These are phyloP conservation scores for Spodoptera frugiperda DNA, from an alignment of 1,140 invertebrate genomes.

Conservation along the genomic window DNA sequence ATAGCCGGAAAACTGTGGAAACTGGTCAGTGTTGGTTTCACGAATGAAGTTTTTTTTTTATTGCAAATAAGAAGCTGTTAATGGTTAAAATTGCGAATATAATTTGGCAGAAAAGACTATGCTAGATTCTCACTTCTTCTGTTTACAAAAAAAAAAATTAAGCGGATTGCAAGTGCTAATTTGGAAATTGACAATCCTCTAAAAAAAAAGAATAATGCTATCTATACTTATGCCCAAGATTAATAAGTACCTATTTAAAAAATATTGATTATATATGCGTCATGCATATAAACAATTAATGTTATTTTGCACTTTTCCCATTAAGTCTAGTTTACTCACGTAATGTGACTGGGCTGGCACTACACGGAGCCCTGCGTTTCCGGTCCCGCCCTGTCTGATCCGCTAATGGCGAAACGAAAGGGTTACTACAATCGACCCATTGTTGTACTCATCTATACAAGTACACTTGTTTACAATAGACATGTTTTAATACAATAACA, in stretches of 20 bases:
- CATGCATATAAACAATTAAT: too few species aligned
- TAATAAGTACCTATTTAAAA: too few species aligned
- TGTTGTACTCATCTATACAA: conserved; percentile 38
- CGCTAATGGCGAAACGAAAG: conserved; percentile 69
- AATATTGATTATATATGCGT: too few species aligned
- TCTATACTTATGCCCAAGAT: too few species aligned
- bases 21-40: too few species aligned
- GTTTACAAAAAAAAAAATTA: too few species aligned
- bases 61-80: background rate
- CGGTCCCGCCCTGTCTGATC: conserved; percentile 73
- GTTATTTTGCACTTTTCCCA: background rate
- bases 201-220: too few species aligned
- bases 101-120: too few species aligned
- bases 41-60: too few species aligned
- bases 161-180: too few species aligned
- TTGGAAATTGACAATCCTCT: too few species aligned
- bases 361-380: conserved; percentile 63
- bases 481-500: background rate
- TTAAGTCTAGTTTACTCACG: conserved; percentile 8
- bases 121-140: too few species aligned
- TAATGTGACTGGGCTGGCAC: conserved; percentile 12
- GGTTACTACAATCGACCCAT: conserved; percentile 57
- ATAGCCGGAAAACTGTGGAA: conserved; percentile 10
- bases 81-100: background rate
- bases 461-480: background rate